phyloP scores from a whole-genome alignment of 1,140 invertebrate genomes.

The Drosophila cardini region DNA sequence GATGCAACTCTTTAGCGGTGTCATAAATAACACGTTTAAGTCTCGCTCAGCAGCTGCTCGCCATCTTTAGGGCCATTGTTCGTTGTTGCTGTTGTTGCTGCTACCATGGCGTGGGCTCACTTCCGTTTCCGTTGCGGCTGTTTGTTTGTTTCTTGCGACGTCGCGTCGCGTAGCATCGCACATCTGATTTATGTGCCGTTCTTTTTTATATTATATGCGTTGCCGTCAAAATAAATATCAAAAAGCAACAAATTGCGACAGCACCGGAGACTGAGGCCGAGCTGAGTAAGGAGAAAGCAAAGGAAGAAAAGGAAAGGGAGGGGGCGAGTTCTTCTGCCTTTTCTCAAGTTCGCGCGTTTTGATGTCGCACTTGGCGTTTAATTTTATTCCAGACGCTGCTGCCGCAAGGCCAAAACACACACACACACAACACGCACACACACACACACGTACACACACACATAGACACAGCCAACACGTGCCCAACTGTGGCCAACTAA shows the following conservation, averaged over 20 bases:
- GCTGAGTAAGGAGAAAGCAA: conserved; percentile 13
- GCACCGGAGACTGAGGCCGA: conserved; percentile 42
- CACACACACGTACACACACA: neutral
- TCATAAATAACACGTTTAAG: conserved; percentile 78
- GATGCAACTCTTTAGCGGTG: conserved; percentile 51
- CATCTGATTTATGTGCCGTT: conserved; percentile 68
- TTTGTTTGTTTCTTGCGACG: conserved; percentile 46
- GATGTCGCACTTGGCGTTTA: conserved; percentile 60
- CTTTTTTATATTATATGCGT: conserved; percentile 61
- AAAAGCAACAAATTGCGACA: conserved; percentile 78
- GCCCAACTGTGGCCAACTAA: conserved; percentile 44
- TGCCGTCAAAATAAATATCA: conserved; percentile 76
- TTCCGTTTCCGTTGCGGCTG: conserved; percentile 51
- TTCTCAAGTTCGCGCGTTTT: conserved; percentile 31
- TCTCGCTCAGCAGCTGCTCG: conserved; percentile 55
- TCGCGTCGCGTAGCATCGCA: conserved; percentile 17
- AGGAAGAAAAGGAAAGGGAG: neutral
- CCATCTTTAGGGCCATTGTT: conserved; percentile 53
- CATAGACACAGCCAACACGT: conserved; percentile 40
- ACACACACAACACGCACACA: conserved; percentile 1
- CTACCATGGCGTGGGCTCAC: no score
- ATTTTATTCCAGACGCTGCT: conserved; percentile 66
- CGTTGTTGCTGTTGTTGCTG: conserved; percentile 1
- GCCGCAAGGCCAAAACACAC: conserved; percentile 58
- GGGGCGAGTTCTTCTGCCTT: neutral